Evolutionary conservation across 2,888 invertebrate genomes (phyloP), one percentile per base, ranked within the genome.

Genomic region (Notocelia uddmanniana): DNA sequence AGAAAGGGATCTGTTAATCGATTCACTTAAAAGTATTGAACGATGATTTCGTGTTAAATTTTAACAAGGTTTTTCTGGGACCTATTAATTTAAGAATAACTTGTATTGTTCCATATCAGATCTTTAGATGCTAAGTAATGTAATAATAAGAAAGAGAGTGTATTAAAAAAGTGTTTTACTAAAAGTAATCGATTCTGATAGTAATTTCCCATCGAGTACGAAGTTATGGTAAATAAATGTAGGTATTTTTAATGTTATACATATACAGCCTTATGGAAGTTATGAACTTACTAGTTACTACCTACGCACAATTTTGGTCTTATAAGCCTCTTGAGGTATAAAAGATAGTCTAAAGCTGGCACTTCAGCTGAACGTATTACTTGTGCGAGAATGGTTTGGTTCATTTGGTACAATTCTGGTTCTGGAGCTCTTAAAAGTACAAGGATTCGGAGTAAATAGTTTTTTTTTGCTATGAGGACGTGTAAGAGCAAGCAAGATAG

Each of bases 141-240:
- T 41, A 15, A 41, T 41, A 41, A 41, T 13, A 5, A 41, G 5
- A 15, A 5, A 15, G 6, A 15, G 15, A 41, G 3, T 1, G 13
- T 15, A 15, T 41, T 15, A 57, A 31, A 6, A 57, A 57, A 31
- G 15, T 15, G 37, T 21, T 41, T 41, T 45, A 60, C 15, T 23
- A 8, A 59, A 55, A 45, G 69, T 60, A 69, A 74, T 71, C 67
- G 59, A 57, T 69, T 67, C 66, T 45, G 10, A 58, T 19, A 57
- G 8, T 18, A 34, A 15, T 55, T 9, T 26, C 13, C 6, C 15
- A 55, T 15, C 26, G 26, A 55, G 3, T 48, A 13, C 15, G 15
- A 3, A n/a, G 3, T 15, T 3, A 10, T 15, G 45, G 13, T 9
- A 31, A 31, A 31, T 31, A 37, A 37, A 1, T 0, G 37, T 37